Evolutionary conservation across 2,888 invertebrate species (phyloP).

Genomic region (Sycophila texana): DNA sequence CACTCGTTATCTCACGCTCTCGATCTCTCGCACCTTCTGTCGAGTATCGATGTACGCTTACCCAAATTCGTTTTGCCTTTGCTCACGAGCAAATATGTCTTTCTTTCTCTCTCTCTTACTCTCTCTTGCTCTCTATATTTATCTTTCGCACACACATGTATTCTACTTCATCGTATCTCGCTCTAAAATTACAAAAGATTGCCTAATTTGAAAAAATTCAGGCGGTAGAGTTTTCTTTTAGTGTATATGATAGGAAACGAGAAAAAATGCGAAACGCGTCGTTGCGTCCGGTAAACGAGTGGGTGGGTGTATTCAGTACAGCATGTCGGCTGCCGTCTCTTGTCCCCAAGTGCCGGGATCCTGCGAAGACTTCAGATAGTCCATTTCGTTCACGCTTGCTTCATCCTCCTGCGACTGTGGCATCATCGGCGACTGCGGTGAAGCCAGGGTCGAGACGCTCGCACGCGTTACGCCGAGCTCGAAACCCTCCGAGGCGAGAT

Average conservation of each 20-base stretch:
- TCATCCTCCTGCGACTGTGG: conserved; percentile 35
- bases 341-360: conserved; percentile 75
- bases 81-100: not conserved
- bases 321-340: conserved; percentile 75
- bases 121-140: conserved; percentile 26
- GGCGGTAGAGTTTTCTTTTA: conserved; percentile 23
- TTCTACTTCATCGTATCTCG: too few species aligned
- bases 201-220: conserved; percentile 41
- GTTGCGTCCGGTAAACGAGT: conserved; percentile 28
- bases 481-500: conserved; percentile 81
- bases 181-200: conserved; percentile 26
- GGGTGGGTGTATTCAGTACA: conserved; percentile 69
- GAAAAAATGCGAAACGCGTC: conserved; percentile 48
- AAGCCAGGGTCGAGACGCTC: conserved; percentile 69
- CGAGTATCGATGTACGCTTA: not conserved
- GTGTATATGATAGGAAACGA: conserved; percentile 32
- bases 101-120: not conserved
- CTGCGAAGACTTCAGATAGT: conserved; percentile 74
- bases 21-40: conserved; percentile 9
- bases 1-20: conserved; percentile 10
- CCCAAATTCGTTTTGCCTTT: too few species aligned
- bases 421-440: conserved; percentile 57
- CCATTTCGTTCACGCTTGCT: conserved; percentile 66
- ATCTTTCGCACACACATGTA: too few species aligned
- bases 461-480: conserved; percentile 87